A percentile compares a stretch with the other conserved stretches of the same genome.
Conservation (phyloP, 2,113 vertebrate species). For the Gobio gobio region DNA sequence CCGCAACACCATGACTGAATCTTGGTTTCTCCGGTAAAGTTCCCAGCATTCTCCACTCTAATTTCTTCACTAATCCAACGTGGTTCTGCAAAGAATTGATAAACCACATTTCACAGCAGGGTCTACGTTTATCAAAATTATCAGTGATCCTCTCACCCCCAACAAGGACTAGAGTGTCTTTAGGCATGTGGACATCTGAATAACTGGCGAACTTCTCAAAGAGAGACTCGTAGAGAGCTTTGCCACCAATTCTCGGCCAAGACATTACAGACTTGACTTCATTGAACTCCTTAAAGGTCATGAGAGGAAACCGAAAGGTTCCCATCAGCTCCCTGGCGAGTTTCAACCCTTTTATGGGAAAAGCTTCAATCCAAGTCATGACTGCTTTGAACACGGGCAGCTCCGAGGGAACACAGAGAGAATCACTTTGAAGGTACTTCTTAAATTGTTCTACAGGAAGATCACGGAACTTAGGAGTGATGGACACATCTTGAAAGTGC, state of each 20-base stretch:
- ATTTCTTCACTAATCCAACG: slow-evolving; percentile 79
- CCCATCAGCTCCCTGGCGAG: slow-evolving; percentile 77
- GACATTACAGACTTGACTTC: slow-evolving; percentile 74
- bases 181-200: slow-evolving; percentile 69
- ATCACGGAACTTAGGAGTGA: slow-evolving; percentile 81
- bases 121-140: slow-evolving; percentile 75
- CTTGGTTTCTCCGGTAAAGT: slow-evolving; percentile 80
- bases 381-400: slow-evolving; percentile 84
- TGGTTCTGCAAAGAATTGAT: slow-evolving; percentile 82
- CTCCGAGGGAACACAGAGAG: slow-evolving; percentile 83
- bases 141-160: slow-evolving; percentile 82
- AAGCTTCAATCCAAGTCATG: slow-evolving; percentile 80
- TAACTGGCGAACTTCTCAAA: slow-evolving; percentile 63
- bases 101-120: slow-evolving; percentile 85
- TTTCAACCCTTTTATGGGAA: slow-evolving; percentile 68
- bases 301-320: slow-evolving; percentile 83
- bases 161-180: slow-evolving; percentile 82
- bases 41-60: slow-evolving; percentile 85
- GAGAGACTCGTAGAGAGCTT: slow-evolving; percentile 61
- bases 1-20: slow-evolving; percentile 80
- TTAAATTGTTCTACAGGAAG: slow-evolving; percentile 78
- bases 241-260: slow-evolving; percentile 60
- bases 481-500: slow-evolving; percentile 80
- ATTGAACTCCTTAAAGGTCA: slow-evolving; percentile 85
- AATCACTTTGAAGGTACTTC: slow-evolving; percentile 76